A percentile compares a stretch with the other conserved stretches of the same genome.
Evolutionary conservation across 2,888 invertebrate genomes (phyloP).

Genomic region (Polietes domitor): DNA sequence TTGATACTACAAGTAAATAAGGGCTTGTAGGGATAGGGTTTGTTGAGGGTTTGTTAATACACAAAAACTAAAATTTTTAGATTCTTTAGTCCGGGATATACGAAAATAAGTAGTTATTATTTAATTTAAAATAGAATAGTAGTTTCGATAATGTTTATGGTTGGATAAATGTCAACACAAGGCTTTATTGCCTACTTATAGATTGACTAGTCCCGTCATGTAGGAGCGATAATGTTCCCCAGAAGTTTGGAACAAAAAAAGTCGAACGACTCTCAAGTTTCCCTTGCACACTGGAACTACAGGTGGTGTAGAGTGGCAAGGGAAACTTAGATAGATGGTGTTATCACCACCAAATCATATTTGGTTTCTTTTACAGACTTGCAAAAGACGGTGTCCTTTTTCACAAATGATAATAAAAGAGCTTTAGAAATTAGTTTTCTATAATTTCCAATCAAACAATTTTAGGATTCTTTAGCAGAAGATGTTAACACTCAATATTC

Average conservation of each 20-base stretch:
- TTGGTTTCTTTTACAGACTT: background rate
- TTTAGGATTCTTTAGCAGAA: too few species aligned
- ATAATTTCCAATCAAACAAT: too few species aligned
- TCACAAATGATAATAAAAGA: background rate
- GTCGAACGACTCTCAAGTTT: background rate
- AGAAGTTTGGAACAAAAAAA: background rate
- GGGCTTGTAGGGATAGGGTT: too few species aligned
- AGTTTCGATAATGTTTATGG: too few species aligned
- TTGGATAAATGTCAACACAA: too few species aligned
- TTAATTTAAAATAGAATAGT: too few species aligned
- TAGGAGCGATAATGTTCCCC: background rate
- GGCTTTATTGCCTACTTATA: too few species aligned
- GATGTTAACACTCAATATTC: too few species aligned
- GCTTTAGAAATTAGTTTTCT: too few species aligned
- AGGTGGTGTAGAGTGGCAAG: too few species aligned
- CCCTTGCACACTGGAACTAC: background rate
- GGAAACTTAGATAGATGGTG: background rate
- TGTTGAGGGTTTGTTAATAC: too few species aligned
- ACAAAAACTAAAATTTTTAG: background rate
- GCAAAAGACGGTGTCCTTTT: background rate
- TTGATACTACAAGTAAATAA: too few species aligned
- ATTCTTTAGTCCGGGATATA: background rate
- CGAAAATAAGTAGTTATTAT: background rate
- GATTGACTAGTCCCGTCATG: background rate
- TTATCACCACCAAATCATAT: background rate